phyloP scores from a whole-genome alignment of 2,113 vertebrate genomes.

The Panurus biarmicus region DNA sequence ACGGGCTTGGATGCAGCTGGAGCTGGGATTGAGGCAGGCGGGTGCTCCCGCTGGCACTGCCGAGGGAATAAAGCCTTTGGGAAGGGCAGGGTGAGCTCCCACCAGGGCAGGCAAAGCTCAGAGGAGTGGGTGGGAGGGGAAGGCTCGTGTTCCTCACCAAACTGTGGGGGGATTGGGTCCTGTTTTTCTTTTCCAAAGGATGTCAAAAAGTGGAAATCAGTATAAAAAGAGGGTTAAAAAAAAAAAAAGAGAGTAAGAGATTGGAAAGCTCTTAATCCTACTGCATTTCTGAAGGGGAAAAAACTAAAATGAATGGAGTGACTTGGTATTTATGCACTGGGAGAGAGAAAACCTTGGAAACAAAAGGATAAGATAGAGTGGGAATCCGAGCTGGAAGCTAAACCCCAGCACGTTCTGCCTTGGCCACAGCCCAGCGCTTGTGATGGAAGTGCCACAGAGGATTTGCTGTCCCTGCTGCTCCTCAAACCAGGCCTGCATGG shows the following conservation, averaged over 20 bases:
- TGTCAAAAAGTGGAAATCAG: background rate
- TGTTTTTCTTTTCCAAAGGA: background rate
- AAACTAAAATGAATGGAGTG: background rate
- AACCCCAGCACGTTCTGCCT: background rate
- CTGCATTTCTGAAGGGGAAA: background rate
- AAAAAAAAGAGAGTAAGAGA: background rate
- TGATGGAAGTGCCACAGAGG: background rate
- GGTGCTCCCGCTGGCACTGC: background rate
- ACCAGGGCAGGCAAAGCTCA: too few relatives aligned
- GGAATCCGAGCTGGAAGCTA: background rate
- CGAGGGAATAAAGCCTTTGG: background rate
- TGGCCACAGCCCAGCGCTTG: background rate
- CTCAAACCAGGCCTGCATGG: background rate
- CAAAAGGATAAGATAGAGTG: background rate
- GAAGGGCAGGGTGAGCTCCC: background rate
- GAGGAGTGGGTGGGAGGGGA: background rate
- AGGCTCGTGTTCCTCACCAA: too few relatives aligned
- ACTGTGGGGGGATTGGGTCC: fast-evolving
- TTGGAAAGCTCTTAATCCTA: background rate
- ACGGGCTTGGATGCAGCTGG: background rate
- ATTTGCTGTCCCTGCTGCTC: background rate
- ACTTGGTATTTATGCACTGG: background rate
- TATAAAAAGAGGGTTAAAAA: background rate
- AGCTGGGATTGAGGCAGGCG: background rate
- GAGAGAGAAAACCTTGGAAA: background rate